Evolutionary conservation across 2,797 vertebrate species (phyloP).

Genomic region (Enteromius afrohamiltoni): DNA sequence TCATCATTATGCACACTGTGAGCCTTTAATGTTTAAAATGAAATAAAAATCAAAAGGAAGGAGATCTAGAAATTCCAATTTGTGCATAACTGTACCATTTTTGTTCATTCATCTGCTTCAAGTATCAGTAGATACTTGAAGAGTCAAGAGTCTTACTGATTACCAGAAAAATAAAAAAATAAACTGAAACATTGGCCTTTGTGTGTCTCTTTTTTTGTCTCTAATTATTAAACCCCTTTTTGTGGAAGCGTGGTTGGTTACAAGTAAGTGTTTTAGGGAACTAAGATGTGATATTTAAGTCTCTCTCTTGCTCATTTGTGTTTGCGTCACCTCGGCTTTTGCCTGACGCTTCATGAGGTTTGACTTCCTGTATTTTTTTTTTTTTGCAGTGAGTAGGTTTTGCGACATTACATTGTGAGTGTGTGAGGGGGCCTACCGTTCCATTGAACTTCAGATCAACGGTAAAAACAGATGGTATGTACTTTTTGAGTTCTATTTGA

Average conservation of each 20-base stretch:
- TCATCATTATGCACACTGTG: neutral
- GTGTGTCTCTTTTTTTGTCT: neutral
- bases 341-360: slow-evolving; percentile 39
- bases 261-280: slow-evolving; percentile 38
- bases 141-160: slow-evolving; percentile 72
- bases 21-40: slow-evolving; percentile 51
- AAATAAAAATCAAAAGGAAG: slow-evolving; percentile 48
- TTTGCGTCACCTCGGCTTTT: slow-evolving; percentile 53
- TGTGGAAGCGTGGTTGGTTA: slow-evolving; percentile 3
- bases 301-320: slow-evolving; percentile 15
- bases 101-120: slow-evolving; percentile 78
- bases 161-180: slow-evolving; percentile 80
- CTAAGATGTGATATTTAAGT: slow-evolving; percentile 30
- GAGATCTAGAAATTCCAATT: slow-evolving; percentile 49
- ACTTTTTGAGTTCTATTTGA: neutral
- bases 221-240: neutral
- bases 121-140: no score
- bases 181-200: slow-evolving; percentile 65
- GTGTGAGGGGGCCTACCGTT: neutral
- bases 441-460: neutral
- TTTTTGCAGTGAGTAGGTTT: neutral
- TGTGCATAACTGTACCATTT: slow-evolving; percentile 70
- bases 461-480: neutral
- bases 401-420: neutral
- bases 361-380: slow-evolving; percentile 55